These are phyloP conservation scores for Spilogale gracilis DNA, from an alignment of 2,113 vertebrate species.

Conservation along the genomic window DNA sequence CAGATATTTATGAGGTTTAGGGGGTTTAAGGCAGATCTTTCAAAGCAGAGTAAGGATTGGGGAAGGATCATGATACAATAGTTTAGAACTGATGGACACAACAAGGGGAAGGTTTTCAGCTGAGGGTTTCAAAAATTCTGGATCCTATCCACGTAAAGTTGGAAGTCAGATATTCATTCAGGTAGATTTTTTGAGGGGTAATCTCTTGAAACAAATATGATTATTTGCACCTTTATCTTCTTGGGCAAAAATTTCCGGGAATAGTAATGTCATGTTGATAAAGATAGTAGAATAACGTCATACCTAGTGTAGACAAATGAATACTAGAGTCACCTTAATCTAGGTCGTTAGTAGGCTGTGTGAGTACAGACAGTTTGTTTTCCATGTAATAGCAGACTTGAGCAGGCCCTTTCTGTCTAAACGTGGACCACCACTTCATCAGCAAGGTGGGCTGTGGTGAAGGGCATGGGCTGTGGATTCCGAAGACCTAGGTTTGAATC, in stretches of 20 bases:
- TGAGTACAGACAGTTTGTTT: background rate
- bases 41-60: background rate
- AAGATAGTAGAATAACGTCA: background rate
- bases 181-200: background rate
- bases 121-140: background rate
- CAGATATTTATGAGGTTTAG: background rate
- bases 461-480: background rate
- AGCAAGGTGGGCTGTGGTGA: background rate
- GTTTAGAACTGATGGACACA: background rate
- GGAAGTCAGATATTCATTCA: background rate
- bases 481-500: background rate
- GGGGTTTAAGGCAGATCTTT: background rate
- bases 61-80: background rate
- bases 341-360: background rate
- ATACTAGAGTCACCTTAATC: background rate
- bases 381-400: background rate
- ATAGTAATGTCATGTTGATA: background rate
- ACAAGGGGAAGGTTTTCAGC: background rate
- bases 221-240: background rate
- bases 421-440: background rate
- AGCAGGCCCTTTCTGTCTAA: background rate
- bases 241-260: background rate
- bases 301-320: background rate
- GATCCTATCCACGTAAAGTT: background rate
- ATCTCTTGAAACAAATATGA: background rate